A percentile compares a stretch with the other conserved stretches of the same genome.
Evolutionary conservation across 2,797 vertebrate species (phyloP).

Genomic region (Alosa sapidissima): DNA sequence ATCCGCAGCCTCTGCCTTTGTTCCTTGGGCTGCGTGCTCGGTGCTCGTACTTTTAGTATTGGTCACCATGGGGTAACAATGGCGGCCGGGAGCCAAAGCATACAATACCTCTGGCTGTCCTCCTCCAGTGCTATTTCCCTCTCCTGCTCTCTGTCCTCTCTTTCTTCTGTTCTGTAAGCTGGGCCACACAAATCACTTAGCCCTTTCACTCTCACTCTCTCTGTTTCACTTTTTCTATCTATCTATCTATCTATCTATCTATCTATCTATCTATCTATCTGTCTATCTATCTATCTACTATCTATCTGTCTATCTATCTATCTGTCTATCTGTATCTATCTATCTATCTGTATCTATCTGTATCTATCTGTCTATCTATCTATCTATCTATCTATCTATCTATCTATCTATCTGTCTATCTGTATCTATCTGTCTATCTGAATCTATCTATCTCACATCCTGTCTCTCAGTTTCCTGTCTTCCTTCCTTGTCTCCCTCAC

Average conservation of each 20-base stretch:
- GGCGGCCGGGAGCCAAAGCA: neutral
- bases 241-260: neutral
- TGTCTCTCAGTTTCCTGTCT: too few relatives aligned
- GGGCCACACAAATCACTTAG: neutral
- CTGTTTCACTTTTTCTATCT: neutral
- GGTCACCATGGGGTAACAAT: conserved; percentile 3
- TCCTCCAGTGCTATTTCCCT: neutral
- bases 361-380: neutral
- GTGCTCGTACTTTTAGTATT: neutral
- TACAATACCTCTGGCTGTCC: neutral
- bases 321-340: conserved; percentile 6
- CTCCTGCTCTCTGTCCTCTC: neutral
- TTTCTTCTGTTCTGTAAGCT: neutral
- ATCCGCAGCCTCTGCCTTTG: neutral
- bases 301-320: conserved; percentile 5
- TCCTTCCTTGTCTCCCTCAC: too few relatives aligned
- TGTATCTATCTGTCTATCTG: neutral
- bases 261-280: neutral
- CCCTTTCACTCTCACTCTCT: conserved; percentile 21
- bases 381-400: neutral
- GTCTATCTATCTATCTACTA: neutral
- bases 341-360: neutral
- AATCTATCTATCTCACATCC: too few relatives aligned
- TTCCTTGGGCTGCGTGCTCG: neutral
- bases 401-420: neutral